phyloP scores from a whole-genome alignment of 2,888 invertebrate species.

The Zele albiditarsus region DNA sequence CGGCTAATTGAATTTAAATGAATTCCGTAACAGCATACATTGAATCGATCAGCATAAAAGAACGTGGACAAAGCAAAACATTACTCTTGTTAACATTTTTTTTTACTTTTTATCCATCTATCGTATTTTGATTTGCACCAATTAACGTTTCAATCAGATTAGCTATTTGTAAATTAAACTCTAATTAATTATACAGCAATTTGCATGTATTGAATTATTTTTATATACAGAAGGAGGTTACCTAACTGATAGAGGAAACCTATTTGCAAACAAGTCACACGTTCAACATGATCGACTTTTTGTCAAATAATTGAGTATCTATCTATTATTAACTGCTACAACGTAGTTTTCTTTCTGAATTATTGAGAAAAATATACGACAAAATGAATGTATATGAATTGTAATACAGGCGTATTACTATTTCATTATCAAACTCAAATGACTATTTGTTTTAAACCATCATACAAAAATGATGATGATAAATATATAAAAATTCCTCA shows the following conservation, averaged over 20 bases:
- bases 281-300: too few relatives aligned
- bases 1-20: slow-evolving; percentile 62
- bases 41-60: slow-evolving; percentile 49
- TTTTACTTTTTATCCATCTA: neutral
- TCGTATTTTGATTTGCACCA: too few relatives aligned
- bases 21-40: slow-evolving; percentile 53
- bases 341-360: too few relatives aligned
- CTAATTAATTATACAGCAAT: neutral
- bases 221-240: neutral
- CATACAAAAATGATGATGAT: neutral
- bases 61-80: slow-evolving; percentile 21
- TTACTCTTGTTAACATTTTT: neutral
- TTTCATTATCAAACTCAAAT: too few relatives aligned
- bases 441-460: too few relatives aligned
- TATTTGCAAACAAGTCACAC: neutral
- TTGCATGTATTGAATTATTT: neutral
- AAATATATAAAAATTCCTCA: slow-evolving; percentile 9
- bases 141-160: neutral
- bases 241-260: neutral
- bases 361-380: too few relatives aligned
- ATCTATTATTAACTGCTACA: too few relatives aligned
- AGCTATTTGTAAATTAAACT: slow-evolving; percentile 12
- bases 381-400: too few relatives aligned
- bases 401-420: too few relatives aligned
- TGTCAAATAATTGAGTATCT: too few relatives aligned